Base-by-base conservation (phyloP, 1,140 invertebrate genomes). In the Nymphalis io region DNA sequence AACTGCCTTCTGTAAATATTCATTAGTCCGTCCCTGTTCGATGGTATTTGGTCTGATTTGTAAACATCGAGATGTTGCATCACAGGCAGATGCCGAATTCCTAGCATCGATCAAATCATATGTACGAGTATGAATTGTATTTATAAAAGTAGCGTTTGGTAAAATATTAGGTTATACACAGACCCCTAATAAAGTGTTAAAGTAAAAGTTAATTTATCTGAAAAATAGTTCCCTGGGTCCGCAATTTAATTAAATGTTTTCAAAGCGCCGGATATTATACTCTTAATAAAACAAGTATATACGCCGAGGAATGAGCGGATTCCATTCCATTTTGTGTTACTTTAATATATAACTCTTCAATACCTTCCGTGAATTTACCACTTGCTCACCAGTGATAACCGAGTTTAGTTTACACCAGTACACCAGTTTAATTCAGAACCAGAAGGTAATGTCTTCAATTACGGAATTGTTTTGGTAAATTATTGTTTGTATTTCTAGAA, bases 191-290 rank as follows among this genome's bases (percentile, higher is more conserved):
- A n/a, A 8, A 33, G 27, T 8, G 5, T 33, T 33, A 8, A 33
- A 33, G 6, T 33, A 33, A 2, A 33, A 51, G 46, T 20, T 48
- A 63, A 63, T 23, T 48, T 60, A 40, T 39, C 12, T 57, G 68
- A 51, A 63, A 63, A 69, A 59, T 59, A 69, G 58, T 63, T 63
- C 57, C 23, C 60, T 39, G 27, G 20, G 39, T 20, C 53, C 48
- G 60, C 70, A 70, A 74, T 74, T 74, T 74, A 70, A 74, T 74
- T 74, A 70, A 68, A 18, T 15, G 48, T 46, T 67, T 55, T 46
- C 60, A 46, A 42, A 27, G 38, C 38, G 66, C 60, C 65, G 62
- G 67, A 70, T 70, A 67, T 73, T 66, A 64, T 57, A 58, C 62
- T 40, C 55, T 71, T 61, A 65, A 60, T 61, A 53, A 53, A 39